These are phyloP conservation scores for Gymnarchus niloticus DNA, from an alignment of 2,113 vertebrate species.

Conservation along the genomic window DNA sequence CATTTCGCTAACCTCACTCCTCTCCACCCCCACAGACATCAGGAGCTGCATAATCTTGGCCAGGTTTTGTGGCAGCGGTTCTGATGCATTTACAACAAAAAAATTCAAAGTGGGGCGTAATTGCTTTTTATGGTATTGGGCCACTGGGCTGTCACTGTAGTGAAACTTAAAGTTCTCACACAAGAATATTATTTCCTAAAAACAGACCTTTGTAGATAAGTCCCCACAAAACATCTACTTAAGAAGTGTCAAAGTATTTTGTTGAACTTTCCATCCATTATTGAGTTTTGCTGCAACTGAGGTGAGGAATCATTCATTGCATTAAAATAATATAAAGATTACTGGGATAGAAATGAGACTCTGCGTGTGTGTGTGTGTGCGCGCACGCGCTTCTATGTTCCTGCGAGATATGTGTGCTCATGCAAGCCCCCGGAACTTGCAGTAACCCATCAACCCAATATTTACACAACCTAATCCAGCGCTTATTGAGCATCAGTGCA, in stretches of 20 bases:
- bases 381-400: not conserved
- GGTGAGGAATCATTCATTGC: no score
- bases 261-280: no score
- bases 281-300: no score
- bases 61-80: not conserved
- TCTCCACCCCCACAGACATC: not conserved
- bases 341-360: no score
- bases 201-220: not conserved
- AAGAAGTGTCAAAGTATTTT: no score
- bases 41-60: not conserved
- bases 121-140: not conserved
- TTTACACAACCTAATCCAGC: constrained; percentile 8
- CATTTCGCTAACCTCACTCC: not conserved
- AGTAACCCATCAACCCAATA: not conserved
- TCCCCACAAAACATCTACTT: not conserved
- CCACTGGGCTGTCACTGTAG: not conserved
- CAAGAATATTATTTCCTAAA: not conserved
- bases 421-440: not conserved
- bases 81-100: not conserved
- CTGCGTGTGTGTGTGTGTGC: not conserved
- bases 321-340: no score
- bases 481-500: not conserved
- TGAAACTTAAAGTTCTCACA: not conserved
- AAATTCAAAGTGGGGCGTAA: not conserved
- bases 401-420: not conserved